Evolutionary conservation across 53 echinoderm and acorn worm genomes (phyloP), one percentile per base, ranked within the genome.

Genomic region (Paelopatides confundens): DNA sequence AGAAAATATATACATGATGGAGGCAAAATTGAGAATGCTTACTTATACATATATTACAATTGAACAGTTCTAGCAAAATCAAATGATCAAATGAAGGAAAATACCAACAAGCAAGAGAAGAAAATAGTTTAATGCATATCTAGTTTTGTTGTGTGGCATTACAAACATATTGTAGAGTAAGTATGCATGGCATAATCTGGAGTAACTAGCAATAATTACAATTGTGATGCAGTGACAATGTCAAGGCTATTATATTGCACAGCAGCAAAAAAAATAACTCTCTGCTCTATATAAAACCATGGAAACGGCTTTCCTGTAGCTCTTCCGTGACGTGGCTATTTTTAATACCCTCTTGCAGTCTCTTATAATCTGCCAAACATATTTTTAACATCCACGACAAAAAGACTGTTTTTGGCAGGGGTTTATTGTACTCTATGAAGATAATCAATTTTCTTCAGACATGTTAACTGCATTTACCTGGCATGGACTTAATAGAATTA

Each of bases 281-380:
- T 58, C 58, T 58, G 58, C 58, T 58, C 58, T 58, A 58, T 21
- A 58, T 58, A 58, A n/a, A n/a, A 58, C 58, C 58, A 58, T 58
- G 58, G 58, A 58, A 58, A 58, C 58, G n/a, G n/a, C 5, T 58
- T 58, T 58, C 2, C 18, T 23, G 24, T 58, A 21, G 58, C 58
- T 58, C 58, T 21, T 23, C 21, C 24, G 21, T 58, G 5, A 58
- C n/a, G n/a, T 58, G 58, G 58, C 58, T 58, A 58, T 58, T 58
- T 58, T 58, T 58, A 58, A 21, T 21, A 17, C 1, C 58, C 24
- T 58, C 58, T 58, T n/a, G n/a, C 58, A 18, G n/a, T 58, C 58
- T 58, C n/a, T n/a, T n/a, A 21, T 58, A 58, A 21, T 23, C 58
- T 58, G 58, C 58, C 58, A 58, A 26, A 21, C 58, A 58, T 58